These are phyloP conservation scores for Papilio gigon DNA, from an alignment of 2,888 invertebrate genomes.

Conservation along the genomic window DNA sequence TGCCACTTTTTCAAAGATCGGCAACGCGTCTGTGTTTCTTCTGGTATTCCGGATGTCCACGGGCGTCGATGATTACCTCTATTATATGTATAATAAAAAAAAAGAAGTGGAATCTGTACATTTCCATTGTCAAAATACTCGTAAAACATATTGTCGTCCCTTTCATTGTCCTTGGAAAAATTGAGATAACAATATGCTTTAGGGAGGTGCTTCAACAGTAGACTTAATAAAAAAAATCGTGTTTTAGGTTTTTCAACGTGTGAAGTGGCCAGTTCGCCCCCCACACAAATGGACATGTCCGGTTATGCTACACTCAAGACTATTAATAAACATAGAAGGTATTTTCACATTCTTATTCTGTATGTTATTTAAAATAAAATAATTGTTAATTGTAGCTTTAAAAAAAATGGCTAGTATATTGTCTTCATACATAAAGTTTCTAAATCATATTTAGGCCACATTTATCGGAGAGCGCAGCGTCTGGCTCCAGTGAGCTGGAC, in stretches of 20 bases:
- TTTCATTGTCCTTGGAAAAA: not conserved
- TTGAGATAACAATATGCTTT: not conserved
- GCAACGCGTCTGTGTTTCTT: too few species aligned
- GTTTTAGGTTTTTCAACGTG: conserved; percentile 77
- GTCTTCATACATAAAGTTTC: not conserved
- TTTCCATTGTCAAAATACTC: not conserved
- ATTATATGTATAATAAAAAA: too few species aligned
- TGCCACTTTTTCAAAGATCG: too few species aligned
- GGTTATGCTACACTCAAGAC: conserved; percentile 89
- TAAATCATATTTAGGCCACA: conserved; percentile 76
- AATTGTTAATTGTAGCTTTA: too few species aligned
- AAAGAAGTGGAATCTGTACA: too few species aligned
- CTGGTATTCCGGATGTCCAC: too few species aligned
- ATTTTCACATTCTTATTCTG: conserved; percentile 26
- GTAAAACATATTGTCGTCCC: not conserved
- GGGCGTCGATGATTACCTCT: too few species aligned
- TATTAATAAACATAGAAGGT: conserved; percentile 83
- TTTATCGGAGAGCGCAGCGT: conserved; percentile 84
- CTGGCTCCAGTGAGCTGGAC: conserved; percentile 81
- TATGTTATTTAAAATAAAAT: too few species aligned
- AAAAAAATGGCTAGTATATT: not conserved
- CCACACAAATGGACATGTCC: conserved; percentile 88
- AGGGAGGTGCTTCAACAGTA: too few species aligned
- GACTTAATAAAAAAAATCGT: conserved; percentile 10
- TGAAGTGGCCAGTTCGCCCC: conserved; percentile 80